Base-by-base conservation (phyloP, 2,113 vertebrate species). In the Ameiurus melas region DNA sequence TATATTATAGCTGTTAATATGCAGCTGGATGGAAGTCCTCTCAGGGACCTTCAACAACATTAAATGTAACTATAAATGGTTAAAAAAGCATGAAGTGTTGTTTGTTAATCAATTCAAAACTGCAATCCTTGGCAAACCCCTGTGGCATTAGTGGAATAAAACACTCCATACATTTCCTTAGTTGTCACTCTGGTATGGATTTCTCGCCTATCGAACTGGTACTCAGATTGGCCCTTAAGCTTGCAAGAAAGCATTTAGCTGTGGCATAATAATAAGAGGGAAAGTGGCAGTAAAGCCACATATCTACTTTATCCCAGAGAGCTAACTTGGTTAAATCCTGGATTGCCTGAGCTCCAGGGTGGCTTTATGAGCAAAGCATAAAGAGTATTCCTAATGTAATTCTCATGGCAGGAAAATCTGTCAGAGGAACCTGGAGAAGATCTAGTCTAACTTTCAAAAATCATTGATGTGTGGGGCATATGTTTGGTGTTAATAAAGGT, bases 311-410 rank as follows among this genome's bases (percentile, higher is more conserved):
- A 57, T 20, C 85, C 60, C 88, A 75, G 55, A 81, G 47, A 57
- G 79, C 68, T 87, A 62, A 55, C 13, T 57, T 30, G 51, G 16
- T 60, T 57, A 87, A 85, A 88, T 66, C 33, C 82, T 81, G 82
- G 85, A 89, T 89, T 68, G 89, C 64, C 75, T 80, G 78, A 75
- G 75, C 87, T 90, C 88, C 82, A 89, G 87, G 75, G 85, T 82
- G 81, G 87, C 60, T 84, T 81, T 70, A 68, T 13, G 64, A 71
- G 85, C 27, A 55, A 39, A 30, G 53, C 64, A 36, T 27, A 33
- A 87, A 83, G 75, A 53, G 8, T 25, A 84, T 58, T 58, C 27
- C 43, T 47, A 77, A 64, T n/a, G 55, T 19, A 64, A 62, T 47
- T 91, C 89, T 91, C 85, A 90, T 73, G 87, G 86, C 88, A 27